Evolutionary conservation across 30 jellyfish, hydroid and myxozoan genomes (phyloP), one percentile per base, ranked within the genome.

Genomic region (Hydractinia echinata): DNA sequence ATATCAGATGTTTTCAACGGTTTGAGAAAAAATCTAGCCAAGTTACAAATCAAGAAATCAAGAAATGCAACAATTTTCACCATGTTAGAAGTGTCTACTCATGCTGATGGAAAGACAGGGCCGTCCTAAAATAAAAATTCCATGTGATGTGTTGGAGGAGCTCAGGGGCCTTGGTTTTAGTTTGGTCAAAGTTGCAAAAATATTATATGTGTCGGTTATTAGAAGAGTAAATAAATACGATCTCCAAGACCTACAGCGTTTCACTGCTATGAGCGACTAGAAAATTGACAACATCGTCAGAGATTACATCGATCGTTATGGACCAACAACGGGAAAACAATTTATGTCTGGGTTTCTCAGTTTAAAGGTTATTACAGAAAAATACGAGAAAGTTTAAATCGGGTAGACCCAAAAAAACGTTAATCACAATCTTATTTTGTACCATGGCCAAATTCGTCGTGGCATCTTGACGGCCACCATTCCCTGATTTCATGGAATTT

Each of bases 391-490:
- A 30, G 44, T 30, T 30, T 30, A 2, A 30, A 30, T 30, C 44
- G 2, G 44, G 44, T 30, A 30, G 44, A 30, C 44, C 44, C 44
- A 0, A 30, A 30, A n/a, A 30, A 30, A 30, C 44, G 2, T 2
- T 30, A 30, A 30, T 30, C 44, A 2, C 44, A 1, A 30, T 30
- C 44, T 30, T 30, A 30, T 30, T 30, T 30, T 30, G 44, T 2
- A 30, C 44, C 44, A 30, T 30, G 1, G 44, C 2, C 44, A 30
- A 30, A 30, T 30, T 30, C 44, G 44, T 30, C 44, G 44, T 82
- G 89, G 90, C 90, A 71, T 53, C 62, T 72, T 8, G 89, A 82
- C 67, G 88, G 82, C 30, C 90, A 82, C 52, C 88, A 82, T 54
- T 82, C 87, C 67, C 50, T 82, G 15, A 68, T 81, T 1, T 21